phyloP scores from a whole-genome alignment of 1,140 invertebrate species.

The Leptinotarsa undecemlineata region DNA sequence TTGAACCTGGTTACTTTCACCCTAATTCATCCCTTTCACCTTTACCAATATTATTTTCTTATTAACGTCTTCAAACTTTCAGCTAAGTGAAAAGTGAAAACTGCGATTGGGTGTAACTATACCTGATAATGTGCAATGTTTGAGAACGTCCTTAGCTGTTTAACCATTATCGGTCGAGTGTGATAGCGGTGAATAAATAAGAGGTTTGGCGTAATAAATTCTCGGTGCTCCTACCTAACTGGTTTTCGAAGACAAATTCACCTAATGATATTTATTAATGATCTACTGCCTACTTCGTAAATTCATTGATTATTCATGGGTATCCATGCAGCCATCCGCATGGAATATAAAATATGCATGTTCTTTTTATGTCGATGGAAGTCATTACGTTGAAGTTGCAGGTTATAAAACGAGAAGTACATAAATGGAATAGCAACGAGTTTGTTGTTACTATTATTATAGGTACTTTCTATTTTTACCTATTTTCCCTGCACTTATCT shows the following conservation, averaged over 20 bases:
- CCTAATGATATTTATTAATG: conserved; percentile 6
- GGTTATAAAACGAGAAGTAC: too few species aligned
- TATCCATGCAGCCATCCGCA: neutral
- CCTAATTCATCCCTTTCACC: too few species aligned
- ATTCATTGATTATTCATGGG: conserved; percentile 3
- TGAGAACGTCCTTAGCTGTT: neutral
- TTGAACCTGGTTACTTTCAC: too few species aligned
- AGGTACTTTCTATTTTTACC: too few species aligned
- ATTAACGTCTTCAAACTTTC: too few species aligned
- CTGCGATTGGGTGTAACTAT: too few species aligned
- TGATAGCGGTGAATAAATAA: neutral
- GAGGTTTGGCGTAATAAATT: neutral
- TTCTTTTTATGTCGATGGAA: neutral
- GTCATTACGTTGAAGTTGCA: neutral
- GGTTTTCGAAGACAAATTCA: conserved; percentile 1
- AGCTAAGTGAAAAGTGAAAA: too few species aligned
- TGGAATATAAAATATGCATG: conserved; percentile 1
- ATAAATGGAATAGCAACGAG: too few species aligned
- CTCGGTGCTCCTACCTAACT: neutral
- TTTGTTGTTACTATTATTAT: too few species aligned
- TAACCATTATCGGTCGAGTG: neutral
- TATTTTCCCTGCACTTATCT: too few species aligned
- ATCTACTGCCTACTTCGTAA: neutral
- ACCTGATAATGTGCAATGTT: too few species aligned
- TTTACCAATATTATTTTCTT: too few species aligned